Conservation (phyloP, 2,888 invertebrate genomes). For the Melieria omissa region DNA sequence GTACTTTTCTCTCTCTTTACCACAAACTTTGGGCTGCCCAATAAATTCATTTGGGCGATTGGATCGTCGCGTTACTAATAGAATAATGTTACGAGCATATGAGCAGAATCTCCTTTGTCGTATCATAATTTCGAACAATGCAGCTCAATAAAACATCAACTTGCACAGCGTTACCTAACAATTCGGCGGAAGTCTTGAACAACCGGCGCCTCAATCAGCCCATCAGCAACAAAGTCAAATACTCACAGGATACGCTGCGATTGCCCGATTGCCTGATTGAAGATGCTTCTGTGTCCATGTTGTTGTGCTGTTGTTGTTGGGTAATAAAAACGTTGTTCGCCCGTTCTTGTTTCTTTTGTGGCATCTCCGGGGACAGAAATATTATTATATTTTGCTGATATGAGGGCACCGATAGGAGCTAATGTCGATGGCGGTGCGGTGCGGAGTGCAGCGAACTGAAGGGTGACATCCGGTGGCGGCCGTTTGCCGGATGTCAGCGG, state of each 20-base stretch:
- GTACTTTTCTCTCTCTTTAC: too few relatives aligned
- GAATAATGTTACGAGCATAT: too few relatives aligned
- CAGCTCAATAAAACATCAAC: neutral
- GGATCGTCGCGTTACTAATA: too few relatives aligned
- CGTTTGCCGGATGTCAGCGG: slow-evolving; percentile 31
- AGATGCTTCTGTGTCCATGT: slow-evolving; percentile 18
- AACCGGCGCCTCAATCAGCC: neutral
- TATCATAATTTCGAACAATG: neutral
- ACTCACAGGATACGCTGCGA: slow-evolving; percentile 2
- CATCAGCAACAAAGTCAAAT: neutral
- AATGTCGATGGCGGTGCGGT: slow-evolving; percentile 35
- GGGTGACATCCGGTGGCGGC: neutral
- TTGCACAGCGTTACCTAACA: neutral
- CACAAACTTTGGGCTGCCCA: too few relatives aligned
- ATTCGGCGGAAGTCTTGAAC: neutral
- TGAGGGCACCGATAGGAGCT: slow-evolving; percentile 13
- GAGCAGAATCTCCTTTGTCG: too few relatives aligned
- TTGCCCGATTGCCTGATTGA: slow-evolving; percentile 35
- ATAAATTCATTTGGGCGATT: too few relatives aligned
- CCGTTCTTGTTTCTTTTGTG: slow-evolving; percentile 26
- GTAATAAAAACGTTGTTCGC: slow-evolving; percentile 37
- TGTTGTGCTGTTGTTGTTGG: slow-evolving; percentile 9
- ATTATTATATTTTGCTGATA: slow-evolving; percentile 22
- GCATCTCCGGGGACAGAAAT: slow-evolving; percentile 44
- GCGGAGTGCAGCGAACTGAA: neutral